Evolutionary conservation across 2,797 vertebrate genomes (phyloP).

Genomic region (Gadopsis marmoratus): DNA sequence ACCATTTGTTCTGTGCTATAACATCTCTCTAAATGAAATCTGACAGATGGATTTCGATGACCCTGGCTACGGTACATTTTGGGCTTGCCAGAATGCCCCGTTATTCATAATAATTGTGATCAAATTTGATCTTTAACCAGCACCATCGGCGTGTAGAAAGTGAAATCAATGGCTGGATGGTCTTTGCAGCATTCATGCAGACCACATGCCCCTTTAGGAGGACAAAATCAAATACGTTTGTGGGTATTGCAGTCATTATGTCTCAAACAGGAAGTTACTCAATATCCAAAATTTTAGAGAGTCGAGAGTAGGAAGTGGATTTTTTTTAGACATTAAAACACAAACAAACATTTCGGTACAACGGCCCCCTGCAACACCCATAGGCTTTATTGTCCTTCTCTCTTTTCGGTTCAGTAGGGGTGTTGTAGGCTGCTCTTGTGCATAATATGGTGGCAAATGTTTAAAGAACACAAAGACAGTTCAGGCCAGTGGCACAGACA

Average conservation of each 20-base stretch:
- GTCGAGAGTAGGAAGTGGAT: not conserved
- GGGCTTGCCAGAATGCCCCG: not conserved
- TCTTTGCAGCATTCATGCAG: not conserved
- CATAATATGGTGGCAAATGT: constrained; percentile 13
- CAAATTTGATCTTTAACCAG: not conserved
- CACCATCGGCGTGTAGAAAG: not conserved
- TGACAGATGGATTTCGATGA: not conserved
- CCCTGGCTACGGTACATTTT: rapidly evolving
- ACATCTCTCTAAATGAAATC: not conserved
- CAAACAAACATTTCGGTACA: not conserved
- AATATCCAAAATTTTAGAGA: not conserved
- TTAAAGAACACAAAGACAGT: not conserved
- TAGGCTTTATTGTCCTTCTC: not conserved
- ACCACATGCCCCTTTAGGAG: not conserved
- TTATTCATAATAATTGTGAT: not conserved
- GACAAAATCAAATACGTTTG: not conserved
- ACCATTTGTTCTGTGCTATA: not conserved
- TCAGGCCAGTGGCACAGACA: not conserved
- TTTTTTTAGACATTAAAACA: too few species aligned
- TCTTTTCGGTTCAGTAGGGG: not conserved
- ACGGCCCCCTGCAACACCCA: not conserved
- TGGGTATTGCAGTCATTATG: not conserved
- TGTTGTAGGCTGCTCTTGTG: not conserved
- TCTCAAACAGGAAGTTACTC: constrained; percentile 37
- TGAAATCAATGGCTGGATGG: too few species aligned